Evolutionary conservation across 2,797 vertebrate species (phyloP).

Genomic region (Phalanger gymnotis): DNA sequence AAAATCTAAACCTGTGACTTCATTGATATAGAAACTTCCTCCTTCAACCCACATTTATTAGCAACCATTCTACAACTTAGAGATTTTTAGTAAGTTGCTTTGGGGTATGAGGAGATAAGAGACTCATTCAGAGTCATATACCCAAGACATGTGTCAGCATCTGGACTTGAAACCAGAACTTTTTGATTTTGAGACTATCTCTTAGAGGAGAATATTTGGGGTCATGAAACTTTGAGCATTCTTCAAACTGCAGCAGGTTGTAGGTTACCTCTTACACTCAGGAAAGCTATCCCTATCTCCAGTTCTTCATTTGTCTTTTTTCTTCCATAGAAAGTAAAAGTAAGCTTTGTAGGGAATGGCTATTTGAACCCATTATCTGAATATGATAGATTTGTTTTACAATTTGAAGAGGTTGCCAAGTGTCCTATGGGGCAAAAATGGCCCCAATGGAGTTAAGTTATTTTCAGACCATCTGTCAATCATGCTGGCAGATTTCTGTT

Average conservation of each 20-base stretch:
- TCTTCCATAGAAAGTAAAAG: neutral
- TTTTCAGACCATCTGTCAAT: neutral
- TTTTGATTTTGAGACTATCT: neutral
- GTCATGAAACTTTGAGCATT: neutral
- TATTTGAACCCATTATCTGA: neutral
- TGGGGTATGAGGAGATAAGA: neutral
- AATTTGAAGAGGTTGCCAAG: slow-evolving; percentile 1
- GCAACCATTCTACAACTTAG: neutral
- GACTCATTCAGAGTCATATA: neutral
- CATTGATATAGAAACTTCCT: neutral
- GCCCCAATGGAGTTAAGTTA: neutral
- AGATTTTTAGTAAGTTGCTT: neutral
- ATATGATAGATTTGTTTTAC: slow-evolving; percentile 16
- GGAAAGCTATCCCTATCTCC: neutral
- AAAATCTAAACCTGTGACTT: neutral
- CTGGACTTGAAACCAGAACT: neutral
- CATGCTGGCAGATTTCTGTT: neutral
- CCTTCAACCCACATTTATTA: neutral
- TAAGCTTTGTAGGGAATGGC: neutral
- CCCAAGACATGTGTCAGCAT: neutral
- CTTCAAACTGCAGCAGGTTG: neutral
- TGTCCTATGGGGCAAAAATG: neutral
- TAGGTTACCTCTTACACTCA: neutral
- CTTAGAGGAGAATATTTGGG: neutral
- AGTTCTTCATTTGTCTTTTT: neutral